Conservation (phyloP, 2,888 invertebrate genomes). For the Clepsis dumicolana region DNA sequence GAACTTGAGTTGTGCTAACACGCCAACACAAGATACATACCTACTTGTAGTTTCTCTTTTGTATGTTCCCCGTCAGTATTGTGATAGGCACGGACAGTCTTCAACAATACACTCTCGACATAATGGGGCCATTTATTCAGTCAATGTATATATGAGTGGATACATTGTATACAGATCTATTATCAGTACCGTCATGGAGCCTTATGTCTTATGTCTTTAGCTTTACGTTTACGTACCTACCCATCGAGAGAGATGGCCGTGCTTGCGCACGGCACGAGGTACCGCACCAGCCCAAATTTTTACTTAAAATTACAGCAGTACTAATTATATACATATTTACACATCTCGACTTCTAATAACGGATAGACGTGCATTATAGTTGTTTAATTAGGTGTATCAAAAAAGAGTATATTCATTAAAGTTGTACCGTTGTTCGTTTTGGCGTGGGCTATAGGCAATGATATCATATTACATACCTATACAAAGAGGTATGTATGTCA, state of each 20-base stretch:
- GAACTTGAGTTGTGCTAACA: conserved; percentile 53
- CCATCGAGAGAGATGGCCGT: not conserved
- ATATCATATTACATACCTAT: too few species aligned
- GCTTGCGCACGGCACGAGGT: not conserved
- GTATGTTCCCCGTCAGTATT: conserved; percentile 71
- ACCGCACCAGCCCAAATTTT: not conserved
- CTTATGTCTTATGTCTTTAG: conserved; percentile 49
- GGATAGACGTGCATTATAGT: not conserved
- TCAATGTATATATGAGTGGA: conserved; percentile 67
- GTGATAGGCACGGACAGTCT: conserved; percentile 78
- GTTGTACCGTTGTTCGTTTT: too few species aligned
- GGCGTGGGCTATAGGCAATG: too few species aligned
- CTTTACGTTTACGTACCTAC: conserved; percentile 17
- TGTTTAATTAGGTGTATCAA: too few species aligned
- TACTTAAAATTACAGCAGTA: not conserved
- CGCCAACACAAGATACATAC: conserved; percentile 52
- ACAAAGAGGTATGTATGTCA: too few species aligned
- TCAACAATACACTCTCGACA: conserved; percentile 80
- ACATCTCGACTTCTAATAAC: not conserved
- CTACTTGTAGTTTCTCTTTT: conserved; percentile 71
- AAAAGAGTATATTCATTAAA: too few species aligned
- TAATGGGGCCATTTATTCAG: conserved; percentile 83
- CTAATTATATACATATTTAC: not conserved
- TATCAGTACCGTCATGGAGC: conserved; percentile 55
- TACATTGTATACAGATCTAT: conserved; percentile 58